These are phyloP conservation scores for Falco berigora DNA, from an alignment of 2,797 vertebrate genomes.

Conservation along the genomic window DNA sequence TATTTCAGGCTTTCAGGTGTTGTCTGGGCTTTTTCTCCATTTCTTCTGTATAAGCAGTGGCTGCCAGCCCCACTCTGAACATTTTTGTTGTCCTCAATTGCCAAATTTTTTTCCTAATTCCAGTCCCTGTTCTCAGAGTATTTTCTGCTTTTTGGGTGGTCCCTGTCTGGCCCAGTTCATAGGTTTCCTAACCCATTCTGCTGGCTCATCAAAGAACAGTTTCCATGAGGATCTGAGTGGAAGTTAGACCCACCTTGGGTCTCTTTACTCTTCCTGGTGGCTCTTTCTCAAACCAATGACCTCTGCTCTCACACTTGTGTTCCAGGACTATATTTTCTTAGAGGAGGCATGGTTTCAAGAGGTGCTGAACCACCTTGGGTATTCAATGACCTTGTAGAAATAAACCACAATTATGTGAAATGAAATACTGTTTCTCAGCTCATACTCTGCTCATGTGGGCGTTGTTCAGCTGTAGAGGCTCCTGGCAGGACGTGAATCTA, in stretches of 20 bases:
- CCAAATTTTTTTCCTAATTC: background rate
- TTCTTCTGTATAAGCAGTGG: background rate
- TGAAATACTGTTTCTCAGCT: background rate
- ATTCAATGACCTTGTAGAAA: background rate
- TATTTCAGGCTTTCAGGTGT: background rate
- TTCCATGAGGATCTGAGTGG: background rate
- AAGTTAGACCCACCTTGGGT: background rate
- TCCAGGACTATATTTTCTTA: background rate
- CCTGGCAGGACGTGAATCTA: background rate
- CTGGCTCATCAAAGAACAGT: background rate
- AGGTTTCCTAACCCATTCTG: background rate
- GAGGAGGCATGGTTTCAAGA: background rate
- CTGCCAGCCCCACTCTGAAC: background rate
- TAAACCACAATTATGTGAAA: background rate
- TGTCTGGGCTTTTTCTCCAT: background rate
- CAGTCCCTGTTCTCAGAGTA: background rate
- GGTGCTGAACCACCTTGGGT: background rate
- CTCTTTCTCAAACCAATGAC: background rate
- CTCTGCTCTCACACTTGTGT: background rate
- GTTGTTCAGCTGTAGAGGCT: background rate
- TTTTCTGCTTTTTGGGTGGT: background rate
- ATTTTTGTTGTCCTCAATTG: background rate
- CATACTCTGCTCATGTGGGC: background rate
- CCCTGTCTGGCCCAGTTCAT: background rate
- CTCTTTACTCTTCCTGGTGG: background rate